Percentiles rank a stretch among this genome's conserved stretches.
Evolutionary conservation across 2,113 vertebrate genomes (phyloP).

Genomic region (Pygoscelis antarcticus): DNA sequence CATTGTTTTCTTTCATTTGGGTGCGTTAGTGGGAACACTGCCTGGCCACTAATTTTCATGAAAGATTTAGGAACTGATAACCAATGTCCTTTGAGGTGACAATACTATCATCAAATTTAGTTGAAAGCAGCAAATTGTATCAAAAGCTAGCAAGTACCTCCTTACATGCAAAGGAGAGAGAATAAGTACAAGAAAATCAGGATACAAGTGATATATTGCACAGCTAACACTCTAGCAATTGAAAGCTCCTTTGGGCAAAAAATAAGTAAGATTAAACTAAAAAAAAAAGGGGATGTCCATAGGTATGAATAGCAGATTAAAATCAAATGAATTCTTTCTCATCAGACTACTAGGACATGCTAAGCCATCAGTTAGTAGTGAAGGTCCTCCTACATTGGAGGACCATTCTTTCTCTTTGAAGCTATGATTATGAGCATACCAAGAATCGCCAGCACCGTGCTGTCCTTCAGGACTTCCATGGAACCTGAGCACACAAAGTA

Average conservation of each 20-base stretch:
- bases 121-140: not conserved
- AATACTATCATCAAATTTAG: not conserved
- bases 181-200: not conserved
- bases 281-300: not conserved
- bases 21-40: not conserved
- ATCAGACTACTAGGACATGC: not conserved
- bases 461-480: conserved; percentile 97
- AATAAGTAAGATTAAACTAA: not conserved
- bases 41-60: not conserved
- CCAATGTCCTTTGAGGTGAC: not conserved
- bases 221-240: not conserved
- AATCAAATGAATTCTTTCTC: not conserved
- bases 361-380: not conserved
- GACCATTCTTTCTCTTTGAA: not conserved
- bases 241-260: not conserved
- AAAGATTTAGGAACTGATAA: not conserved
- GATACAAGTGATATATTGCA: not conserved
- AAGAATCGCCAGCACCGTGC: conserved; percentile 96
- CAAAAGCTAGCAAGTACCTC: not conserved
- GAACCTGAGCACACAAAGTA: conserved; percentile 98
- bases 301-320: not conserved
- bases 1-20: not conserved
- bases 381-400: not conserved
- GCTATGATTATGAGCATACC: conserved; percentile 75
- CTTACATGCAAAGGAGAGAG: not conserved